Evolutionary conservation across 2,797 vertebrate genomes (phyloP), one percentile per base, ranked within the genome.

Genomic region (Alca torda): DNA sequence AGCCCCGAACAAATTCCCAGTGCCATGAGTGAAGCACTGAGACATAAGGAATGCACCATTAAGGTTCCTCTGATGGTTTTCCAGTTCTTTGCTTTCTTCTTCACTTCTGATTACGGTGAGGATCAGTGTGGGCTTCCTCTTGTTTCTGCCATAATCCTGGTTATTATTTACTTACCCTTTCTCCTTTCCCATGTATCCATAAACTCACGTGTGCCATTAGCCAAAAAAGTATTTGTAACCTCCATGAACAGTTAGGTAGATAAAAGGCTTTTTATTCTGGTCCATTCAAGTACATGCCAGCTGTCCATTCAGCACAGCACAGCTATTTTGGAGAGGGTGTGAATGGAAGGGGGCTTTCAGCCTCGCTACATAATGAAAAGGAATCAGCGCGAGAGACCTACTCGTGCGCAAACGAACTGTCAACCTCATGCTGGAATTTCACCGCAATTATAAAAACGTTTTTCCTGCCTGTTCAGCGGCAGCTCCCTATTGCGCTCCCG

Each of bases 371-470:
- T 63, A 90, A 93, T 39, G 70, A 89, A 76, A 93, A 83, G 5
- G 33, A 79, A 82, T 57, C 67, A 25, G 45, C 3, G 0, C 8
- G 8, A 89, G 76, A 76, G 53, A 82, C 35, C 80, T 48, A 63
- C 75, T 54, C 10, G 0, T 46, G 56, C 23, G 19, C 65, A 86
- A 90, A 86, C 1, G 15, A 89, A 78, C 75, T 56, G 19, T 67
- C 80, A 90, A 33, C 33, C 25, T 76, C 20, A 88, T 48, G 67
- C 77, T 89, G 88, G 88, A 91, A 84, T 95, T 90, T 75, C 84
- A 75, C 60, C 4, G 2, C 65, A 35, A 90, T 91, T 93, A 82
- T 25, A 94, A 90, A 43, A 39, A 60, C 60, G 26, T n/a, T 30
- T 73, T 70, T 83, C 56, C 81, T 69, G 84, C 45, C 50, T 33